Evolutionary conservation across 1,140 invertebrate genomes (phyloP).

Genomic region (Leptinotarsa texana): DNA sequence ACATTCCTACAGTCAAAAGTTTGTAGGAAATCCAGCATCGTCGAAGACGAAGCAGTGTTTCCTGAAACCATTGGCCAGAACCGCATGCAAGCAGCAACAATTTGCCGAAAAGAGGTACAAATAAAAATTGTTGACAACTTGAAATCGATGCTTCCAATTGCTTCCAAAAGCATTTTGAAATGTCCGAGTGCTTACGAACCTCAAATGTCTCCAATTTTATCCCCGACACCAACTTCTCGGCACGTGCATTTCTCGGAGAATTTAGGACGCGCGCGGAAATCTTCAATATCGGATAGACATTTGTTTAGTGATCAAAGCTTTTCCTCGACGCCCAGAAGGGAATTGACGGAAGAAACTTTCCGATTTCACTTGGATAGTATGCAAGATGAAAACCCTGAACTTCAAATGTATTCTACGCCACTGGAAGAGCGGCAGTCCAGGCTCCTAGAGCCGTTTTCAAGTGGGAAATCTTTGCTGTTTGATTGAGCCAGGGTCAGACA

Average conservation of each 20-base stretch:
- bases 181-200: background rate
- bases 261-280: background rate
- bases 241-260: background rate
- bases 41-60: no score
- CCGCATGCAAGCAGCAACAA: background rate
- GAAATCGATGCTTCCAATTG: background rate
- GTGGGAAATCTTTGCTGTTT: conserved; percentile 9
- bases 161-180: background rate
- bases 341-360: conserved; percentile 7
- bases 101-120: background rate
- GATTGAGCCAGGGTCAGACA: background rate
- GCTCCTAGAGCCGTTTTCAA: background rate
- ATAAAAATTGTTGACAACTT: background rate
- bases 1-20: background rate
- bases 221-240: background rate
- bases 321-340: background rate
- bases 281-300: background rate
- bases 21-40: no score
- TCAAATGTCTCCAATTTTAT: background rate
- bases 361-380: background rate
- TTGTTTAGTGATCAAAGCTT: background rate
- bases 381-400: background rate
- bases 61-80: no score
- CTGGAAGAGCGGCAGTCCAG: background rate
- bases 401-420: conserved; percentile 11